Base-by-base conservation (phyloP, 1,140 invertebrate genomes). In the Holotrichia oblita region DNA sequence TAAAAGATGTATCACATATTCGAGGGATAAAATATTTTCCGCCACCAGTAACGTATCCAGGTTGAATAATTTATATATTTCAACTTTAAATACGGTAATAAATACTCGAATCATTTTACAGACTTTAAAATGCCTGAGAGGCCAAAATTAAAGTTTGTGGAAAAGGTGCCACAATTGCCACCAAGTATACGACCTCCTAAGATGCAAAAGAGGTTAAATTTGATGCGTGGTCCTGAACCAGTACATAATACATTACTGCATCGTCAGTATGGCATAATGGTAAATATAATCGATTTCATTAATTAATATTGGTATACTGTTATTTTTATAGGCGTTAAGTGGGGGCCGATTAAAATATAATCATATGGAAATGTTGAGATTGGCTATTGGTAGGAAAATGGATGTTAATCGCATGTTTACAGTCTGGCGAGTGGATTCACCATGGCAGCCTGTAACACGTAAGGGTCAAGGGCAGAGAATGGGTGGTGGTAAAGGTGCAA, bases 401-500 rank as follows among this genome's bases (percentile, higher is more conserved):
- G 93, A 98, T 83, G 86, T 89, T 24, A 91, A 89, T 77, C 91
- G 90, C 81, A 96, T 94, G 92, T 99, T 99, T 91, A 96, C 97
- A n/a, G 90, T 97, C 40, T 99, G 97, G 97, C 89, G 98, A 82
- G 88, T 99, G 2, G 96, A 97, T 86, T 87, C 96, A 0, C 97
- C 98, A 0, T 99, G 98, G 98, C 96, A 99, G 85, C 93, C 98
- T 10, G 87, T 98, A 6, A 95, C 97, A 0, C 97, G 95, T 86
- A 98, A 98, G 87, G 93, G 95, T 0, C 92, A 93, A 87, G 98
- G 98, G 3, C 92, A 94, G 75, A 89, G 96, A 82, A 96, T 99
- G 94, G 99, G 99, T 77, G 96, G 97, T 83, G 98, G 98, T 7
- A 99, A 99, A 91, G 96, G 95, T 10, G 86, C 91, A n/a, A 99